These are phyloP conservation scores for Liolophura sinensis DNA, from an alignment of 1,140 invertebrate genomes.

Conservation along the genomic window DNA sequence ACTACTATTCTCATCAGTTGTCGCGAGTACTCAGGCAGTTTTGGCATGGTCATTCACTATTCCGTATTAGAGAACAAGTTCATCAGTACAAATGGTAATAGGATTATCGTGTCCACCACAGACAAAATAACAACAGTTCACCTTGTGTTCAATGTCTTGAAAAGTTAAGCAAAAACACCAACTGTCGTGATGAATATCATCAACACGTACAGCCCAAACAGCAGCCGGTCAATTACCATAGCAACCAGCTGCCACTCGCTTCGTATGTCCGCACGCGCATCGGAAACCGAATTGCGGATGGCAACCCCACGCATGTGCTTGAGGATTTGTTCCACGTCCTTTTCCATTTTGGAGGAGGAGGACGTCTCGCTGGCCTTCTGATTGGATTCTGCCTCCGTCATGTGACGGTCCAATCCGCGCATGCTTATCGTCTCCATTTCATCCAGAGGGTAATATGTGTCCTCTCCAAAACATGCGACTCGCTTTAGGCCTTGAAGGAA, in stretches of 20 bases:
- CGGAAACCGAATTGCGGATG: slow-evolving; percentile 20
- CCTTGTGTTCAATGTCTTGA: too few species aligned
- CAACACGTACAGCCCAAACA: slow-evolving; percentile 36
- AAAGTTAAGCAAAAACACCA: slow-evolving; percentile 28
- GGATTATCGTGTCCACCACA: too few species aligned
- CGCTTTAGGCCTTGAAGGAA: slow-evolving; percentile 37
- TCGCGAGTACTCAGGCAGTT: too few species aligned
- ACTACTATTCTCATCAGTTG: too few species aligned
- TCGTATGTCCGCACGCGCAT: slow-evolving; percentile 28
- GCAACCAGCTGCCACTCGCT: slow-evolving; percentile 50
- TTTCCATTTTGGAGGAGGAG: slow-evolving; percentile 24
- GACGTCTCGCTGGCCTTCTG: slow-evolving; percentile 11
- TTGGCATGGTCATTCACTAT: too few species aligned
- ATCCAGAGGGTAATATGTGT: slow-evolving; percentile 39
- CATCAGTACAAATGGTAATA: too few species aligned
- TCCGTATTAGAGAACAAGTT: too few species aligned
- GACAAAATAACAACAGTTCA: too few species aligned
- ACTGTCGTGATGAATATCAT: slow-evolving; percentile 38
- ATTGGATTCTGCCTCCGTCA: slow-evolving; percentile 17
- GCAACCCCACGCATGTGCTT: slow-evolving; percentile 29
- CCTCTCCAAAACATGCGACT: slow-evolving; percentile 36
- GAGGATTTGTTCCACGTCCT: slow-evolving; percentile 35
- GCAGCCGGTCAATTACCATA: slow-evolving; percentile 38
- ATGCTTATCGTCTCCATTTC: slow-evolving; percentile 37
- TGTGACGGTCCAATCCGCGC: slow-evolving; percentile 31